These are phyloP conservation scores for Chaetorhynchus papuensis DNA, from an alignment of 2,113 vertebrate species.

Conservation along the genomic window DNA sequence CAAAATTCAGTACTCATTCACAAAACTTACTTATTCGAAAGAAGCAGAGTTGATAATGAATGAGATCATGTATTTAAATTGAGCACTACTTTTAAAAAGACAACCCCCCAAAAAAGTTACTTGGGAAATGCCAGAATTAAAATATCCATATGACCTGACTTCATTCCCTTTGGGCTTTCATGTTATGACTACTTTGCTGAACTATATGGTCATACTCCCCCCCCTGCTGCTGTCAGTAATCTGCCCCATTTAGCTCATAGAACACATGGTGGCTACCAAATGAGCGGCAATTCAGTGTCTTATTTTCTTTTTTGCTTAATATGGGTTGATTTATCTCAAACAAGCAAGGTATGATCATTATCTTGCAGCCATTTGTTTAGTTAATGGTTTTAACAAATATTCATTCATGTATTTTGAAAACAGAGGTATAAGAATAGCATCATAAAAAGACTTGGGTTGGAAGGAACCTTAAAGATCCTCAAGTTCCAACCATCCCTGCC, in stretches of 20 bases:
- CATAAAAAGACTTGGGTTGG: neutral
- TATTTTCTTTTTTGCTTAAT: neutral
- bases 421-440: neutral
- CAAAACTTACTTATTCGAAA: neutral
- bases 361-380: neutral
- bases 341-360: neutral
- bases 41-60: neutral
- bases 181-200: neutral
- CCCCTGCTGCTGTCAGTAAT: neutral
- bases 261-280: neutral
- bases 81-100: neutral
- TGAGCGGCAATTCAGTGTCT: neutral
- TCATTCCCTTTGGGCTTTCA: neutral
- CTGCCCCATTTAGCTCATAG: neutral
- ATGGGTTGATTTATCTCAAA: neutral
- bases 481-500: neutral
- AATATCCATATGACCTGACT: neutral
- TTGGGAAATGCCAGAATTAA: neutral
- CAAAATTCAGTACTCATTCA: neutral
- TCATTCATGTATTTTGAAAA: neutral
- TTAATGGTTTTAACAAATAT: neutral
- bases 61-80: neutral
- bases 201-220: neutral
- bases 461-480: neutral
- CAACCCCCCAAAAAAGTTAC: rapidly evolving